Base-by-base conservation (phyloP, 2,797 vertebrate species). In the Pangasius djambal region DNA sequence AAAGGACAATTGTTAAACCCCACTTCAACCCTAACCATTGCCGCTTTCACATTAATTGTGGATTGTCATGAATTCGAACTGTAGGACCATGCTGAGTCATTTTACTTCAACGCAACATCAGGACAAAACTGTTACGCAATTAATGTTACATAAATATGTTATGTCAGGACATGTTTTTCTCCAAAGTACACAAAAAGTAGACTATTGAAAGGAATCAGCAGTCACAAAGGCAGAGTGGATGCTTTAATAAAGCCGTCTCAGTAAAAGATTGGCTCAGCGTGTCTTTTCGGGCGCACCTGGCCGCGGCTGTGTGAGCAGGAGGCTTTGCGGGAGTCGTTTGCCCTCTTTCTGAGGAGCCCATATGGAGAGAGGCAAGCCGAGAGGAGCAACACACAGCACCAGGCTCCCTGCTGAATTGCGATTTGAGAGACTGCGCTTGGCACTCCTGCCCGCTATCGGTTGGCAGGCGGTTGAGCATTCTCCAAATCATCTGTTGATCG, bases 401-500 rank as follows among this genome's bases (percentile, higher is more conserved):
- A 77, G 90, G 75, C 90, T 90, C 92, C 91, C 88, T 61, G 88
- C 90, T 87, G 92, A 91, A 92, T 91, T 89, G 90, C 34, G 88
- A 90, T 90, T 92, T 90, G 92, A 93, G 92, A 92, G 92, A 92
- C 87, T 84, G 88, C 34, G 77, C 89, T 93, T 94, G 92, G 93
- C 93, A 93, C 91, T 89, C 86, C 89, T 86, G 92, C 88, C 92
- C 87, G 86, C 91, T 90, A 92, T 91, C 90, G 89, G 87, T 91
- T 94, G 93, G 93, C 93, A 93, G 92, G 85, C 90, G 55, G 83
- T 22, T 74, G 75, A 91, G 92, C 89, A 82, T 91, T 93, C 88
- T 90, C 86, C 72, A 50, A 92, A 94, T 94, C 93, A 93, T 93
- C 93, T 93, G 93, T 93, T 93, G 93, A 93, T 94, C 92, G 88